phyloP scores from a whole-genome alignment of 2,113 vertebrate genomes.

The Physeter macrocephalus region DNA sequence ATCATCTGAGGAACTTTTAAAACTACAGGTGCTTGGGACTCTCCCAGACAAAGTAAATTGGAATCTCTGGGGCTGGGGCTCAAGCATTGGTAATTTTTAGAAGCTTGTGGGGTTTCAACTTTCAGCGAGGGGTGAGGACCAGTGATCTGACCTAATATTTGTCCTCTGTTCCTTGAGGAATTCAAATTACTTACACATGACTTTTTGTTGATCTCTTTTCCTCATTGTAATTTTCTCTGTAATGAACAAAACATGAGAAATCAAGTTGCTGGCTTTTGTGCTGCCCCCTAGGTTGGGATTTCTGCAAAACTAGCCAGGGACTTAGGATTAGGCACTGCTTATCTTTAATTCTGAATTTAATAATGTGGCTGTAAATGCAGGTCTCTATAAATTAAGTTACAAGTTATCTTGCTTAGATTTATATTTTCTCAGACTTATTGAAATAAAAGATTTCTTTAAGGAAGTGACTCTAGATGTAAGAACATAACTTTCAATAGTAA shows the following conservation, averaged over 20 bases:
- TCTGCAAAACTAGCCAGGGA: background rate
- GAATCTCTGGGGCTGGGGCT: background rate
- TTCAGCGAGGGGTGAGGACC: background rate
- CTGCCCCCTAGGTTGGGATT: background rate
- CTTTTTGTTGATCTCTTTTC: background rate
- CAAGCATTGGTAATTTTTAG: background rate
- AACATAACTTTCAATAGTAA: background rate
- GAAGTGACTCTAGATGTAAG: background rate
- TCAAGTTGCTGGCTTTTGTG: background rate
- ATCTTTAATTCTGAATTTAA: background rate
- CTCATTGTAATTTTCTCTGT: background rate
- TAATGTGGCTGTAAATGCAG: background rate
- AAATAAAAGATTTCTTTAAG: background rate
- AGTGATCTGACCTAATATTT: background rate
- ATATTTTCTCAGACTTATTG: background rate
- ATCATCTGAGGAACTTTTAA: background rate
- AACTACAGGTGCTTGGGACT: background rate
- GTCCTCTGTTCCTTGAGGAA: background rate
- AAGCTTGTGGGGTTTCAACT: background rate
- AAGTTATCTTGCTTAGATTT: constrained; percentile 19
- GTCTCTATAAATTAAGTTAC: constrained; percentile 6
- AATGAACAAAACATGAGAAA: background rate
- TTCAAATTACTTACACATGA: background rate
- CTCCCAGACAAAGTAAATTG: background rate
- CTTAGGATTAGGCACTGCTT: background rate